A percentile compares a stretch with the other conserved stretches of the same genome.
These are phyloP conservation scores for Philopotamus ludificatus DNA, from an alignment of 1,140 invertebrate genomes.

Conservation along the genomic window DNA sequence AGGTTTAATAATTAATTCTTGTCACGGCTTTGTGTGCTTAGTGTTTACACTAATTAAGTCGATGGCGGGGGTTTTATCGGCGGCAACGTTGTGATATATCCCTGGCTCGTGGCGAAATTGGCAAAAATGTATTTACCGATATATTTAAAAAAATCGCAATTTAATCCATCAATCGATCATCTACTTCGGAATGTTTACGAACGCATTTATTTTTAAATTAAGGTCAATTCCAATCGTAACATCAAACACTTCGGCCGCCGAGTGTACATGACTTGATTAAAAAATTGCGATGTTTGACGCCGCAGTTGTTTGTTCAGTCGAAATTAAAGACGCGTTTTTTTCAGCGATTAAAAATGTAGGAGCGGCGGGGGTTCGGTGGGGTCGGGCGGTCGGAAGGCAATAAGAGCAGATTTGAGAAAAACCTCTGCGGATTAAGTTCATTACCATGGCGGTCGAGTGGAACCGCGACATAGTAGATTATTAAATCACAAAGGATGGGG, in stretches of 20 bases:
- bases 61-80: not conserved
- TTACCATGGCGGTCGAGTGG: conserved; percentile 3
- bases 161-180: too few species aligned
- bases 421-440: conserved; percentile 21
- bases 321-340: not conserved
- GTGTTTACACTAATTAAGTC: not conserved
- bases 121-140: too few species aligned
- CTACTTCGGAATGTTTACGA: too few species aligned
- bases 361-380: not conserved
- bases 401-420: not conserved
- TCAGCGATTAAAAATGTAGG: not conserved
- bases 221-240: too few species aligned
- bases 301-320: not conserved
- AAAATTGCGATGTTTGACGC: not conserved
- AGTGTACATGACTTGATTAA: too few species aligned
- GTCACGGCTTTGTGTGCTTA: not conserved
- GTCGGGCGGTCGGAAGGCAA: not conserved
- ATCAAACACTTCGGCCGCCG: too few species aligned
- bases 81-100: too few species aligned
- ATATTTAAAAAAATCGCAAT: too few species aligned
- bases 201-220: too few species aligned
- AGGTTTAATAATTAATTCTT: not conserved
- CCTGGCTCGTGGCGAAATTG: too few species aligned
- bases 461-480: conserved; percentile 26
- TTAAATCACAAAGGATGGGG: conserved; percentile 27